Evolutionary conservation across 2,888 invertebrate species (phyloP).

Genomic region (Axea sp.): DNA sequence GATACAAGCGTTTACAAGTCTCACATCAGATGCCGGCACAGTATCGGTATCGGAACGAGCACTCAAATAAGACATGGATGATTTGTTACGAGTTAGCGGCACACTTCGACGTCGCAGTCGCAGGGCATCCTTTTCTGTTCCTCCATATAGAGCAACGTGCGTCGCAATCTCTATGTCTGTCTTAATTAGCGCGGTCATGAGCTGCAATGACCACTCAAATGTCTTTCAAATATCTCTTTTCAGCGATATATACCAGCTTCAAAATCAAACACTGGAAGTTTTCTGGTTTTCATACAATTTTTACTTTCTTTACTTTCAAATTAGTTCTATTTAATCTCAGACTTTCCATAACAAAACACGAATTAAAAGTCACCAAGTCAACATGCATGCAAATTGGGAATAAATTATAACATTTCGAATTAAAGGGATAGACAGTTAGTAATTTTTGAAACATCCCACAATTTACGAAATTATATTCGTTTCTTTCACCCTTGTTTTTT

Average conservation of each 20-base stretch:
- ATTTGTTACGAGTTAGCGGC: conserved; percentile 78
- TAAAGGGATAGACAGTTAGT: no score
- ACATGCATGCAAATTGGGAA: conserved; percentile 27
- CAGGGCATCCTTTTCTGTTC: conserved; percentile 77
- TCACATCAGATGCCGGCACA: conserved; percentile 77
- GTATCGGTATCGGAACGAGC: conserved; percentile 78
- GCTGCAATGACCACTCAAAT: conserved; percentile 80
- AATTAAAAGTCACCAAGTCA: conserved; percentile 41
- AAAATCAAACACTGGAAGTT: no score
- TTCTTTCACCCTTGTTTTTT: no score
- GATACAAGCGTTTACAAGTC: conserved; percentile 70
- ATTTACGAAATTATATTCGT: no score
- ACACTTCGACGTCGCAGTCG: conserved; percentile 76
- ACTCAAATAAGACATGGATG: conserved; percentile 78
- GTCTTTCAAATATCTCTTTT: conserved; percentile 52
- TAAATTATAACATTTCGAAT: neutral
- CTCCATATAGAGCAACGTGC: conserved; percentile 79
- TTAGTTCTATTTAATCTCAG: no score
- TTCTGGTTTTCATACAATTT: no score
- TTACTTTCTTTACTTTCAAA: no score
- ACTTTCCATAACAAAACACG: conserved; percentile 7
- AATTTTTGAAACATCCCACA: no score
- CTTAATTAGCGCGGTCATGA: conserved; percentile 89
- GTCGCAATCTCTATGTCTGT: conserved; percentile 85
- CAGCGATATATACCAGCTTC: neutral